phyloP scores from a whole-genome alignment of 2,888 invertebrate species.

The Uloborus plumipes region DNA sequence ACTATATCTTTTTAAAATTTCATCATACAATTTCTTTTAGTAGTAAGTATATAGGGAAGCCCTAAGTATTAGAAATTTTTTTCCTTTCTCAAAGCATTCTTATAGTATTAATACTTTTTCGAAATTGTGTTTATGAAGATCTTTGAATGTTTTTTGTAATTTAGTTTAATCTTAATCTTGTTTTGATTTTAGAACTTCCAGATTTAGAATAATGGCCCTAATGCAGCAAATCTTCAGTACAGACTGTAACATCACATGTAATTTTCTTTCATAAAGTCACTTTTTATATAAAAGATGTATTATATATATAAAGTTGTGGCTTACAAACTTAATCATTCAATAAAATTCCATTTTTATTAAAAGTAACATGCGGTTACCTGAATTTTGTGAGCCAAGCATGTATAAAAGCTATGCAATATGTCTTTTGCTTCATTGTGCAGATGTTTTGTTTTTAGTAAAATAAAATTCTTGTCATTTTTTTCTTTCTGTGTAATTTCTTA shows the following conservation, averaged over 20 bases:
- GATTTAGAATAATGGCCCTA: conserved; percentile 45
- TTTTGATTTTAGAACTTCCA: conserved; percentile 48
- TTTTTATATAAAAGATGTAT: conserved; percentile 55
- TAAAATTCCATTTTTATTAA: conserved; percentile 45
- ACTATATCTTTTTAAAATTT: background rate
- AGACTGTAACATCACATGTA: conserved; percentile 61
- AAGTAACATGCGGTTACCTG: conserved; percentile 48
- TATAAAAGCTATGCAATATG: conserved; percentile 37
- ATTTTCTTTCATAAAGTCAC: conserved; percentile 60
- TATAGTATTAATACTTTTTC: too few relatives aligned
- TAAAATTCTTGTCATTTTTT: too few relatives aligned
- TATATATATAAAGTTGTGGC: conserved; percentile 42
- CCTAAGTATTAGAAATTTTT: background rate
- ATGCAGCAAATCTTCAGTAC: conserved; percentile 51
- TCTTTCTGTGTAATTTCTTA: too few relatives aligned
- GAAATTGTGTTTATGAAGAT: too few relatives aligned
- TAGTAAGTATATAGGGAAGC: background rate
- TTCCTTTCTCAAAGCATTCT: background rate
- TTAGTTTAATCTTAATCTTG: too few relatives aligned
- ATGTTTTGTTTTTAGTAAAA: too few relatives aligned
- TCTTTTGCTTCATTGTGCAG: too few relatives aligned
- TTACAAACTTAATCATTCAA: conserved; percentile 39
- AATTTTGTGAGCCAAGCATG: conserved; percentile 57
- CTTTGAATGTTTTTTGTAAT: too few relatives aligned
- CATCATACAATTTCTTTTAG: background rate